Base-by-base conservation (phyloP, 1,140 invertebrate genomes). In the Polypedilum vanderplanki region DNA sequence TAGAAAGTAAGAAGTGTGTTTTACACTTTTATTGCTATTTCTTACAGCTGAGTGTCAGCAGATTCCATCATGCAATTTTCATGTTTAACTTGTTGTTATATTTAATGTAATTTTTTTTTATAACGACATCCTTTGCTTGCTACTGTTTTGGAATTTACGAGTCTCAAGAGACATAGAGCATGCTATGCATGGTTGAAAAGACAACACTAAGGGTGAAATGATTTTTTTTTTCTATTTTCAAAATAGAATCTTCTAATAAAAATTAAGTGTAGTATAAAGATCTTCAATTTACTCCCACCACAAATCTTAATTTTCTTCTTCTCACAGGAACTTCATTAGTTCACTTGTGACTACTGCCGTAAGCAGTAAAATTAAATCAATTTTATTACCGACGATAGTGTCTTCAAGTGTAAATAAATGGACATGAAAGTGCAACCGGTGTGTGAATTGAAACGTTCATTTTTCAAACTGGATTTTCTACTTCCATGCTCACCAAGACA, bases 371-470 rank as follows among this genome's bases (percentile, higher is more conserved):
- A 70, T 70, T 70, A 22, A 70, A 70, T 70, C 65, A 70, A 70
- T 70, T 70, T 70, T 70, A 70, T 70, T 12, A 70, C 65, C 18
- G 18, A 70, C 65, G 17, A 57, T 15, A 57, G 46, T 57, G 46
- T 57, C 46, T 57, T 12, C 46, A 57, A 57, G 65, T 20, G 65
- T 22, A 70, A 70, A 70, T 18, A 70, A 70, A 70, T 70, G 65
- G 65, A 70, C 65, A 70, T 22, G 65, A 70, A 70, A 57, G n/a
- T 70, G 65, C 65, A 70, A 70, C 65, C 65, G 65, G 65, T 70
- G 46, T 57, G 46, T 22, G 65, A 70, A 70, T 70, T 18, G 20
- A 70, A 5, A 70, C 18, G 20, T 70, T 18, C 65, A 70, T 18
- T 22, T 20, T 10, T 70, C 17, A 70, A 70, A 15, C 8, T 70